Evolutionary conservation across 2,797 vertebrate genomes (phyloP).

Genomic region (Falco biarmicus): DNA sequence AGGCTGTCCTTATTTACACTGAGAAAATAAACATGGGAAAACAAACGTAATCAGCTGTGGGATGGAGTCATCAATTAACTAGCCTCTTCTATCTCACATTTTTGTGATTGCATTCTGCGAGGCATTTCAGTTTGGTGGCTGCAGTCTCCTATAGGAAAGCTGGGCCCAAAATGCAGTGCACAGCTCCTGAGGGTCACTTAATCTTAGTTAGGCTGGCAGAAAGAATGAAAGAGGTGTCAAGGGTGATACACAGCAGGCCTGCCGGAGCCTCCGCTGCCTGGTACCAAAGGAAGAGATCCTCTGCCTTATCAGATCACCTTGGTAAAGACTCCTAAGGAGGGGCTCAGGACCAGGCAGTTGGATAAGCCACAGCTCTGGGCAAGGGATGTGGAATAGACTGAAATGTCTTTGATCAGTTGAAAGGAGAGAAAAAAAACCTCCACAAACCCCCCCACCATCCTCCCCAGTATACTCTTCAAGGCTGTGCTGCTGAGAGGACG

Average conservation of each 20-base stretch:
- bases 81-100: neutral
- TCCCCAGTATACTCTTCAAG: neutral
- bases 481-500: neutral
- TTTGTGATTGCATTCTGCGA: neutral
- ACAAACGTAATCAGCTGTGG: neutral
- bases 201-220: neutral
- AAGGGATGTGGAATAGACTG: neutral
- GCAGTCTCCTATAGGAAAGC: neutral
- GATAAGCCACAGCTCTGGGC: slow-evolving; percentile 10
- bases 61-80: neutral
- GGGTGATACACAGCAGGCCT: slow-evolving; percentile 48
- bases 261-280: neutral
- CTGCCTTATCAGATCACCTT: neutral
- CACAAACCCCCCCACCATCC: neutral
- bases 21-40: neutral
- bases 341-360: neutral
- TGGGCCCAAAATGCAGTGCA: neutral
- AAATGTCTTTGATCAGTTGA: slow-evolving; percentile 21
- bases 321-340: neutral
- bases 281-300: neutral
- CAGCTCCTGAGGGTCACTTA: neutral
- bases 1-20: neutral
- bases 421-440: neutral
- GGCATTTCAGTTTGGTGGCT: neutral
- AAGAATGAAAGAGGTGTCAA: slow-evolving; percentile 56